Evolutionary conservation across 2,797 vertebrate species (phyloP), one percentile per base, ranked within the genome.

Genomic region (Enteromius viviparus): DNA sequence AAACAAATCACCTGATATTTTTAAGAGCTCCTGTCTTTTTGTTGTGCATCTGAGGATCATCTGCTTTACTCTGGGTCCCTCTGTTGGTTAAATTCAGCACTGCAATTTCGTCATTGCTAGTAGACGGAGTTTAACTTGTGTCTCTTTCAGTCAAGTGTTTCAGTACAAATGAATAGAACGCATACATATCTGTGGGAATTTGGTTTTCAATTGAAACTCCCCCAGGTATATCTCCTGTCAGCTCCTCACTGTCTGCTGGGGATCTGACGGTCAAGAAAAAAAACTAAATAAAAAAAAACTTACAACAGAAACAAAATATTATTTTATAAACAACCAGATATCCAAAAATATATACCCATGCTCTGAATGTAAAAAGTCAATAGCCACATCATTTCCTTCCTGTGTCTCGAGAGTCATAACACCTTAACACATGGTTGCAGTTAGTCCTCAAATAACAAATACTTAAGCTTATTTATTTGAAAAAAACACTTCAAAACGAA

Each of bases 1-100:
- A 19, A 65, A 42, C 42, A 66, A 51, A 12, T 8, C 89, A 92
- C 92, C 91, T 92, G 90, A 87, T 92, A 75, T n/a, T 60, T 81
- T 87, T 69, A 34, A 76, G 32, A 6, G 23, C 26, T 32, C 19
- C 15, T 37, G 45, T n/a, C 11, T 49, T 86, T 87, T 64, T 69
- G 51, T n/a, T 37, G 11, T 14, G 17, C 2, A 26, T 45, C 37
- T 80, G 19, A 49, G 47, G 21, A 40, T 0, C 6, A 88, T 86
- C 66, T 0, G 6, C 76, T 90, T 62, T 89, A 83, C 85, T 93
- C 85, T 92, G 89, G 84, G 89, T 89, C 91, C 91, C 91, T 84
- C 92, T 92, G 78, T 85, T 91, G 91, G 90, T 76, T 60, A 45
- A 72, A 80, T 89, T 77, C 85, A 81, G 87, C 87, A 84, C 72